These are phyloP conservation scores for Xenopus borealis DNA, from an alignment of 2,113 vertebrate genomes.

Conservation along the genomic window DNA sequence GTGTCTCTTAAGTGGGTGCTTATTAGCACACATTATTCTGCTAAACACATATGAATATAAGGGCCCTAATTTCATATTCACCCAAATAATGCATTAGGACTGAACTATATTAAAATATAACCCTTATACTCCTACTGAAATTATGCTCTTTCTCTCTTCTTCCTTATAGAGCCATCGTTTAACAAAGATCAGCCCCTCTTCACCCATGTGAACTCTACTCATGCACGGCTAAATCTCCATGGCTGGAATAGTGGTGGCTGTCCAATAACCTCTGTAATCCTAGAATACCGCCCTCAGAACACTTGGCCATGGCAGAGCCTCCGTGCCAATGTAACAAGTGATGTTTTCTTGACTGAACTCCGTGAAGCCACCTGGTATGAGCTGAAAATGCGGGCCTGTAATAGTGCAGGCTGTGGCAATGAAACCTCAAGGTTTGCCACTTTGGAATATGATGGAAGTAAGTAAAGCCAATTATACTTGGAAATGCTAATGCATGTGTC, in stretches of 20 bases:
- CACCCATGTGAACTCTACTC: conserved; percentile 95
- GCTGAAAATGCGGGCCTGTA: conserved; percentile 95
- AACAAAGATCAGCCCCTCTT: conserved; percentile 96
- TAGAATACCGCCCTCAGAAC: conserved; percentile 92
- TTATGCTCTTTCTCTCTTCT: background rate
- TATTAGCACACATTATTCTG: too few species aligned
- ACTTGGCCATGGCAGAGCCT: conserved; percentile 92
- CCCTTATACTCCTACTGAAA: background rate
- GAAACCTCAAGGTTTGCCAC: conserved; percentile 93
- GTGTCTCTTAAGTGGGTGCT: too few species aligned
- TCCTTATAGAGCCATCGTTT: conserved; percentile 85
- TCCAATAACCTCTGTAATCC: conserved; percentile 83
- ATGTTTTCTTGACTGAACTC: conserved; percentile 90
- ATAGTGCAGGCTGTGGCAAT: conserved; percentile 96
- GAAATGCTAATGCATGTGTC: background rate
- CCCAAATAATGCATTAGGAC: background rate
- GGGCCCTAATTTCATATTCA: background rate
- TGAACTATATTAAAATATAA: background rate
- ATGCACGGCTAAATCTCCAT: conserved; percentile 91
- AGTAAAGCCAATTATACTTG: conserved; percentile 56
- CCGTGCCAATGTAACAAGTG: conserved; percentile 82
- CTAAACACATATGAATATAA: too few species aligned
- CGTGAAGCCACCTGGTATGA: conserved; percentile 98
- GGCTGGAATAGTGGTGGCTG: conserved; percentile 96
- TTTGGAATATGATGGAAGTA: conserved; percentile 94